Conservation (phyloP, 2,113 vertebrate species). For the Oreochromis spilurus region DNA sequence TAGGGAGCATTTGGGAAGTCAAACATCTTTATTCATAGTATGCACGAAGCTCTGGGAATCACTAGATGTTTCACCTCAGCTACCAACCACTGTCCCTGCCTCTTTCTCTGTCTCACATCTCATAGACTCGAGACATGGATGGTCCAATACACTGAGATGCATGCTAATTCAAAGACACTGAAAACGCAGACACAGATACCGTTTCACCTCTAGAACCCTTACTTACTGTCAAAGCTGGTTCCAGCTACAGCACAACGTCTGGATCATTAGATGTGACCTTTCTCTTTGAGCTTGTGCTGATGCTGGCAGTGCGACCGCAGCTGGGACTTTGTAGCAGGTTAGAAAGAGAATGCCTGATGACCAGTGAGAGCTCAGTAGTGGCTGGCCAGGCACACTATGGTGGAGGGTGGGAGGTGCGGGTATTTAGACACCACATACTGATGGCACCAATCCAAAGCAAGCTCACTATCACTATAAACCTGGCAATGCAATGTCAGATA, state of each 20-base stretch:
- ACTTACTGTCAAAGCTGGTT: slow-evolving; percentile 18
- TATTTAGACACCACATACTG: not conserved
- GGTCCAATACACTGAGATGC: not conserved
- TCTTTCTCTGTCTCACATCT: not conserved
- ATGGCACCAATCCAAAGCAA: slow-evolving; percentile 27
- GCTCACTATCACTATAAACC: not conserved
- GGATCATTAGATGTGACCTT: slow-evolving; percentile 71
- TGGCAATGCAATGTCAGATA: not conserved
- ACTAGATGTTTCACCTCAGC: slow-evolving; percentile 21
- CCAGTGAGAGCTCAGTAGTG: slow-evolving; percentile 7
- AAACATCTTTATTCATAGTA: slow-evolving; percentile 63
- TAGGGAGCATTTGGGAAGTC: slow-evolving; percentile 28
- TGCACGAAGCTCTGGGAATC: slow-evolving; percentile 11
- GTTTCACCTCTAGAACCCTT: not conserved
- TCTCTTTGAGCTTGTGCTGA: slow-evolving; percentile 29
- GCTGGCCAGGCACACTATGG: slow-evolving; percentile 5
- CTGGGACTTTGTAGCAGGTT: slow-evolving; percentile 56
- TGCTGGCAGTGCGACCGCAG: not conserved
- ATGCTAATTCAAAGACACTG: slow-evolving; percentile 11
- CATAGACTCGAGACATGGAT: not conserved
- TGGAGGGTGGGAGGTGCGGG: not conserved
- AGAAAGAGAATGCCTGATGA: slow-evolving; percentile 71
- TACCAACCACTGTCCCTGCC: not conserved
- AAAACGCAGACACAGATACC: not conserved
- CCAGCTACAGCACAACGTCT: not conserved